phyloP scores from a whole-genome alignment of 2,113 vertebrate species.

The Lutjanus erythropterus region DNA sequence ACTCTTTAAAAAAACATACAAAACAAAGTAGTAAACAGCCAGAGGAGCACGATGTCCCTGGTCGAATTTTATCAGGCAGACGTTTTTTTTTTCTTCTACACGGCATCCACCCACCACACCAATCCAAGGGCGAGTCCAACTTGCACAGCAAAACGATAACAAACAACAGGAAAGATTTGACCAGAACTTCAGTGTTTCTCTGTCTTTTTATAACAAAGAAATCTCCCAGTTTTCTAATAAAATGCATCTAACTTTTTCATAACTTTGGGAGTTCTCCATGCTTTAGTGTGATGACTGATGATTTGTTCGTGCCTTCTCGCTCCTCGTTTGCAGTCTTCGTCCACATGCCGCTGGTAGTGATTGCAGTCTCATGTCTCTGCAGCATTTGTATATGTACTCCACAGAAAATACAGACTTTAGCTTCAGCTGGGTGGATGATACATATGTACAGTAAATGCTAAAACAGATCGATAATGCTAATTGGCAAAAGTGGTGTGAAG shows the following conservation, averaged over 20 bases:
- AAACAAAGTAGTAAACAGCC: slow-evolving; percentile 61
- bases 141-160: slow-evolving; percentile 57
- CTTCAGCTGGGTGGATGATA: slow-evolving; percentile 60
- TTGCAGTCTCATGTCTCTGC: slow-evolving; percentile 30
- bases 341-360: slow-evolving; percentile 23
- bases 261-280: slow-evolving; percentile 32
- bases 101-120: slow-evolving; percentile 17
- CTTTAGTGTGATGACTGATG: slow-evolving; percentile 21
- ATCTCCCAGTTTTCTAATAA: slow-evolving; percentile 39
- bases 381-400: slow-evolving; percentile 43
- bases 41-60: slow-evolving; percentile 35
- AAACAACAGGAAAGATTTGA: slow-evolving; percentile 43
- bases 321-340: slow-evolving; percentile 25
- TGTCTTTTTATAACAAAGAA: slow-evolving; percentile 15
- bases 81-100: slow-evolving; percentile 9
- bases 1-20: slow-evolving; percentile 45
- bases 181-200: slow-evolving; percentile 34
- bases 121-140: slow-evolving; percentile 37
- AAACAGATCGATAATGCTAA: slow-evolving; percentile 7
- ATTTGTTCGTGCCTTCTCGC: slow-evolving; percentile 31
- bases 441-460: slow-evolving; percentile 54
- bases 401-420: slow-evolving; percentile 74
- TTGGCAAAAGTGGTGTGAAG: slow-evolving; percentile 17
- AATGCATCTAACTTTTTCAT: slow-evolving; percentile 13
- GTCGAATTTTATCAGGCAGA: slow-evolving; percentile 12